A percentile compares a stretch with the other conserved stretches of the same genome.
These are phyloP conservation scores for Synergus gifuensis DNA, from an alignment of 2,888 invertebrate species.

Conservation along the genomic window DNA sequence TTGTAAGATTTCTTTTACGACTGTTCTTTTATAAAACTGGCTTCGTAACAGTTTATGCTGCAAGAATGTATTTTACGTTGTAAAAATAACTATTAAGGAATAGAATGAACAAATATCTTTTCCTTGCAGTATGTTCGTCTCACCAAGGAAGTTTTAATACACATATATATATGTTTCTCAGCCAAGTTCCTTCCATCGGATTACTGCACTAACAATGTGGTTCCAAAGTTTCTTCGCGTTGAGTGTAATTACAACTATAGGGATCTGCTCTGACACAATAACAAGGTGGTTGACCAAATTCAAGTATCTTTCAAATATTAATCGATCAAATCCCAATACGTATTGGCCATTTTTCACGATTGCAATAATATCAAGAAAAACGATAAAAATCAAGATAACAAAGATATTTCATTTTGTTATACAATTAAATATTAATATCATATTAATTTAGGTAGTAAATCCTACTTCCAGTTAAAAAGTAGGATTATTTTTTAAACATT, in stretches of 20 bases:
- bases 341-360: conserved; percentile 17
- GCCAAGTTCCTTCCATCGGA: not conserved
- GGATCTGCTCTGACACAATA: not conserved
- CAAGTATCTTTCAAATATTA: not conserved
- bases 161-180: not conserved
- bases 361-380: not conserved
- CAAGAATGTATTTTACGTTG: not conserved
- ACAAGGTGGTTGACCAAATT: not conserved
- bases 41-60: not conserved
- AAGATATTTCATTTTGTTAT: no score
- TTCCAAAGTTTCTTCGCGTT: conserved; percentile 16
- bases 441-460: no score
- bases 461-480: not conserved
- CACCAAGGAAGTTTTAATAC: conserved; percentile 8
- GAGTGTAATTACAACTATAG: conserved; percentile 9
- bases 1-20: not conserved
- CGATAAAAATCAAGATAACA: no score
- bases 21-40: not conserved
- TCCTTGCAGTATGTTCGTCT: conserved; percentile 21
- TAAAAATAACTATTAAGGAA: not conserved
- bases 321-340: conserved; percentile 1
- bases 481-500: not conserved
- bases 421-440: no score
- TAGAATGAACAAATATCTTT: not conserved
- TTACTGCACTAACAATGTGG: not conserved